Conservation (phyloP, 2,888 invertebrate genomes). For the Alentia gelatinosa region DNA sequence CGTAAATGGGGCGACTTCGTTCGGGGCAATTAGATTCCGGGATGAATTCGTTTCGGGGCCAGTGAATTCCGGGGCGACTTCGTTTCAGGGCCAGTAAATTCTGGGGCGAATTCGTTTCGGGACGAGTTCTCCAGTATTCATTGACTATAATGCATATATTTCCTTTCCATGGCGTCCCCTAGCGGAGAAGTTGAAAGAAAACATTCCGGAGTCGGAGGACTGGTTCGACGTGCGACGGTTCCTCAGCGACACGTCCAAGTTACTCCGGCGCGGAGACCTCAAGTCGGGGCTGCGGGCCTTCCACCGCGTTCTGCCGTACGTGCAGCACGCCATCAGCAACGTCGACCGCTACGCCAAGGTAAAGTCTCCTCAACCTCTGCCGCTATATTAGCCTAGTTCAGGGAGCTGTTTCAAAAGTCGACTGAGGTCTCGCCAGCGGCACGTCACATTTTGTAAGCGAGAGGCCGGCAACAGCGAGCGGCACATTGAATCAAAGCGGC, state of each 20-base stretch:
- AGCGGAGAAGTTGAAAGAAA: constrained; percentile 50
- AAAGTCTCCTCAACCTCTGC: no score
- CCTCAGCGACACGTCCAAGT: constrained; percentile 42
- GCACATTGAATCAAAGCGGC: no score
- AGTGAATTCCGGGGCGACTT: neutral
- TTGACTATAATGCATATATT: neutral
- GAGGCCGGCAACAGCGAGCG: no score
- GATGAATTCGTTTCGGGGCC: neutral
- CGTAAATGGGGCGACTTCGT: neutral
- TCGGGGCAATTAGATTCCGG: neutral
- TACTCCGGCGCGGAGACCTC: constrained; percentile 55
- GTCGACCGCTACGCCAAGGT: constrained; percentile 52
- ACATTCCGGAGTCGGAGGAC: constrained; percentile 57
- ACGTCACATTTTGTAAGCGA: no score
- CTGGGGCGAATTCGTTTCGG: neutral
- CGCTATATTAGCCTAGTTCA: no score
- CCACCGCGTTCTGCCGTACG: constrained; percentile 56
- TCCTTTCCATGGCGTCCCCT: neutral
- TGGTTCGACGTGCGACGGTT: constrained; percentile 58
- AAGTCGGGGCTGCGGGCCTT: constrained; percentile 53
- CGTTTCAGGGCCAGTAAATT: neutral
- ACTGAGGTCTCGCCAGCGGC: no score
- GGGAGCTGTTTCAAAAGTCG: no score
- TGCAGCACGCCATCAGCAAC: constrained; percentile 53
- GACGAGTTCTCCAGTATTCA: neutral